Conservation (phyloP, 2,888 invertebrate genomes). For the Watsonalla binaria region DNA sequence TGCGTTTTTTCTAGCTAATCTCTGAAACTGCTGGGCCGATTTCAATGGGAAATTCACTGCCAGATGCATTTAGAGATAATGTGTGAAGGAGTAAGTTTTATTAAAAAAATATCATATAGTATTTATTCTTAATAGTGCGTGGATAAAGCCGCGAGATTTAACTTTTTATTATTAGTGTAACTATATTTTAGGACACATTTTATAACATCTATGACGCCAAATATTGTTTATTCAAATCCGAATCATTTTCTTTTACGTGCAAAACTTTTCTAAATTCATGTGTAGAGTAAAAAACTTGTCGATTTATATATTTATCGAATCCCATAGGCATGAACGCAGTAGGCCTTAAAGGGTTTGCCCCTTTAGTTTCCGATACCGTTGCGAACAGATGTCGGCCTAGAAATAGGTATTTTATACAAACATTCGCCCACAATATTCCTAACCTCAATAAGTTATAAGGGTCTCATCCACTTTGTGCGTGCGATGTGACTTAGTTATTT, state of each 20-base stretch:
- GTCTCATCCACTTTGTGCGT: constrained; percentile 1
- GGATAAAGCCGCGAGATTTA: too few relatives aligned
- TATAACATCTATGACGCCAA: neutral
- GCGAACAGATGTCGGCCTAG: constrained; percentile 2
- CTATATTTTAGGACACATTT: too few relatives aligned
- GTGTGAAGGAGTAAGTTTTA: too few relatives aligned
- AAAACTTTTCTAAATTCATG: neutral
- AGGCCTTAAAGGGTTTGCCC: constrained; percentile 3
- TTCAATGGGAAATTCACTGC: too few relatives aligned
- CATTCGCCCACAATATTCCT: constrained; percentile 1
- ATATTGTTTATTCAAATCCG: neutral
- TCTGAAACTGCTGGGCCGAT: too few relatives aligned
- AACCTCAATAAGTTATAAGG: constrained; percentile 3
- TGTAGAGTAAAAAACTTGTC: neutral
- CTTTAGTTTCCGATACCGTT: constrained; percentile 4
- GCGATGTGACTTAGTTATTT: neutral
- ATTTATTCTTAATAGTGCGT: too few relatives aligned
- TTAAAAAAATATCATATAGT: too few relatives aligned
- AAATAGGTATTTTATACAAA: constrained; percentile 1
- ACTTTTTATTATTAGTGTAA: too few relatives aligned
- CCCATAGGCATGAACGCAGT: neutral
- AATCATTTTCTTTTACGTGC: neutral
- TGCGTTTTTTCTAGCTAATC: too few relatives aligned
- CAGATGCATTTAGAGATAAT: too few relatives aligned
- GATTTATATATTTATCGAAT: neutral